phyloP scores from a whole-genome alignment of 2,888 invertebrate genomes.

The Zelleria hepariella region DNA sequence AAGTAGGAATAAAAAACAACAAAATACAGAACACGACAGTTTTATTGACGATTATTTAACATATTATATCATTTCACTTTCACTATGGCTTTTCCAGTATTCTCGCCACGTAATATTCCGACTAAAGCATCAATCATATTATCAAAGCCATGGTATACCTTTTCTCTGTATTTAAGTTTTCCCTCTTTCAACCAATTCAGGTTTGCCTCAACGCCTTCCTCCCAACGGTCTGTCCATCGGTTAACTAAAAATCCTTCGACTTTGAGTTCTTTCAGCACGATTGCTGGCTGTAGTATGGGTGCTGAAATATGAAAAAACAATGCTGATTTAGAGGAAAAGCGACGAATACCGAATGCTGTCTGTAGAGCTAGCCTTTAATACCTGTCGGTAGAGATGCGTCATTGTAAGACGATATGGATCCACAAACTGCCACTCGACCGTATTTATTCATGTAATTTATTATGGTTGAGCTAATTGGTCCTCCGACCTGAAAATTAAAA shows the following conservation, averaged over 20 bases:
- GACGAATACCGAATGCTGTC: background rate
- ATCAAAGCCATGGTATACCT: constrained; percentile 79
- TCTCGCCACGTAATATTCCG: constrained; percentile 75
- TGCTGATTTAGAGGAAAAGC: background rate
- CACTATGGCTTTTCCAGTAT: constrained; percentile 80
- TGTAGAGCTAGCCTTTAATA: constrained; percentile 12
- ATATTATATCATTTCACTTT: constrained; percentile 70
- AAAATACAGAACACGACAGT: no score
- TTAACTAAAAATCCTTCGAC: constrained; percentile 76
- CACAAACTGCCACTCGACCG: constrained; percentile 79
- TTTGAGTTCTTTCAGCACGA: constrained; percentile 75
- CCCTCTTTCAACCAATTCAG: constrained; percentile 77
- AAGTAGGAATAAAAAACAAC: no score
- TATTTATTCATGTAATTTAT: constrained; percentile 75
- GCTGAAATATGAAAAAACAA: constrained; percentile 30
- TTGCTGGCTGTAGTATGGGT: constrained; percentile 67
- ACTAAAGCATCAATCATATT: constrained; percentile 80
- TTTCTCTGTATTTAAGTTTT: constrained; percentile 79
- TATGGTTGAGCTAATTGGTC: constrained; percentile 76
- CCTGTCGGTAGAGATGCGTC: constrained; percentile 52
- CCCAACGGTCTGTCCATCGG: constrained; percentile 73
- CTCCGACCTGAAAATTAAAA: constrained; percentile 77
- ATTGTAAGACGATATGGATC: constrained; percentile 79
- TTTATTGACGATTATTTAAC: no score
- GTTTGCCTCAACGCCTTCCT: constrained; percentile 76